Percentiles rank a stretch among this genome's conserved stretches.
These are phyloP conservation scores for Opisthocomus hoazin DNA, from an alignment of 2,113 vertebrate genomes.

Conservation along the genomic window DNA sequence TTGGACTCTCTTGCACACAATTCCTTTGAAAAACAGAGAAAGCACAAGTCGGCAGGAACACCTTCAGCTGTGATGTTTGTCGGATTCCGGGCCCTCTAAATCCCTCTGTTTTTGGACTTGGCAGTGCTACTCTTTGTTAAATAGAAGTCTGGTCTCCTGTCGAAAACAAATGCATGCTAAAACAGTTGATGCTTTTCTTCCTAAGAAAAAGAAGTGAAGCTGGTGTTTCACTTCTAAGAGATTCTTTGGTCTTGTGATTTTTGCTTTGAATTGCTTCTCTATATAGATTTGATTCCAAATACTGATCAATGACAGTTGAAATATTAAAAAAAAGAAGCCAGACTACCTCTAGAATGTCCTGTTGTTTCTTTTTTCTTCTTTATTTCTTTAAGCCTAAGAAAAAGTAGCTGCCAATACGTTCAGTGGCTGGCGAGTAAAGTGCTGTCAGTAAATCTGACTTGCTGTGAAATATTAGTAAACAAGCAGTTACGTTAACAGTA, in stretches of 20 bases:
- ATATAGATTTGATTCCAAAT: background rate
- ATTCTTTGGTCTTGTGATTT: background rate
- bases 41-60: background rate
- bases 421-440: background rate
- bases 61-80: background rate
- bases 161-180: background rate
- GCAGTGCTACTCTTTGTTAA: background rate
- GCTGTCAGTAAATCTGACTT: background rate
- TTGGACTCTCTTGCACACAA: background rate
- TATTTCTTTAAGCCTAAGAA: background rate
- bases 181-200: background rate
- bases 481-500: background rate
- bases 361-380: background rate
- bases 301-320: too few species aligned
- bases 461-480: constrained; percentile 54
- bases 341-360: background rate
- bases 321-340: background rate
- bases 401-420: background rate
- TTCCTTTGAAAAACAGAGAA: background rate
- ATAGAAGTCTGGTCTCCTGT: background rate
- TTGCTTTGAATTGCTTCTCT: background rate
- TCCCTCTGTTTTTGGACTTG: background rate
- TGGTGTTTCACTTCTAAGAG: background rate
- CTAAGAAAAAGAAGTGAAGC: background rate
- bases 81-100: background rate